Percentiles rank a stretch among this genome's conserved stretches.
Evolutionary conservation across 2,797 vertebrate species (phyloP).

Genomic region (Scarus forsteni): DNA sequence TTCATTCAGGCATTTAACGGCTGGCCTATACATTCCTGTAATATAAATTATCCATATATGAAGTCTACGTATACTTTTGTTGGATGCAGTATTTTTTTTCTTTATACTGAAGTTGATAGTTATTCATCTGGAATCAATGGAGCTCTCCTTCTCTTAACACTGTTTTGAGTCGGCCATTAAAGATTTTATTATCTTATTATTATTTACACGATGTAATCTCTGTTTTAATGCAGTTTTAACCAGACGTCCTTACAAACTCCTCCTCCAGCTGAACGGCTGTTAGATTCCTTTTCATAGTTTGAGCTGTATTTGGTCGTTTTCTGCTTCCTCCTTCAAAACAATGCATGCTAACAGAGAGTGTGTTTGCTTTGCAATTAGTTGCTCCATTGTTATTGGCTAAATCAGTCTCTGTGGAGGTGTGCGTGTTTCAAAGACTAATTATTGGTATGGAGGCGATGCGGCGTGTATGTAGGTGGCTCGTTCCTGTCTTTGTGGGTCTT

Average conservation of each 20-base stretch:
- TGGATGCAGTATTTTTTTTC: too few species aligned
- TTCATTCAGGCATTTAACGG: too few species aligned
- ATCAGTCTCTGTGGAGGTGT: slow-evolving; percentile 24
- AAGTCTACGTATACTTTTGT: too few species aligned
- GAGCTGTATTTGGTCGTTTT: slow-evolving; percentile 16
- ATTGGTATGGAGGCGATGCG: slow-evolving; percentile 49
- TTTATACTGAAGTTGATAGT: too few species aligned
- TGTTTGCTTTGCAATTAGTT: slow-evolving; percentile 54
- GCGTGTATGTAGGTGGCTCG: slow-evolving; percentile 40
- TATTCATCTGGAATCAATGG: too few species aligned
- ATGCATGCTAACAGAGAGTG: slow-evolving; percentile 42
- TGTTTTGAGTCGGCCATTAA: too few species aligned
- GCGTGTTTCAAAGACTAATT: slow-evolving; percentile 36
- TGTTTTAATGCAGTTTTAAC: neutral
- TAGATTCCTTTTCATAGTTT: slow-evolving; percentile 8
- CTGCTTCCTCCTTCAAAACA: slow-evolving; percentile 39
- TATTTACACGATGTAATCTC: too few species aligned
- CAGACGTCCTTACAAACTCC: neutral
- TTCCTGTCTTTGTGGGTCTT: slow-evolving; percentile 25
- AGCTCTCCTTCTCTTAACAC: too few species aligned
- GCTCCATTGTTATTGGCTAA: slow-evolving; percentile 50
- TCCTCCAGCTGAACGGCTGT: slow-evolving; percentile 16
- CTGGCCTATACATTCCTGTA: too few species aligned
- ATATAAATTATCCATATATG: too few species aligned
- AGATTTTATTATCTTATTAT: too few species aligned